Conservation (phyloP, 2,797 vertebrate species). For the Gallirallus australis region DNA sequence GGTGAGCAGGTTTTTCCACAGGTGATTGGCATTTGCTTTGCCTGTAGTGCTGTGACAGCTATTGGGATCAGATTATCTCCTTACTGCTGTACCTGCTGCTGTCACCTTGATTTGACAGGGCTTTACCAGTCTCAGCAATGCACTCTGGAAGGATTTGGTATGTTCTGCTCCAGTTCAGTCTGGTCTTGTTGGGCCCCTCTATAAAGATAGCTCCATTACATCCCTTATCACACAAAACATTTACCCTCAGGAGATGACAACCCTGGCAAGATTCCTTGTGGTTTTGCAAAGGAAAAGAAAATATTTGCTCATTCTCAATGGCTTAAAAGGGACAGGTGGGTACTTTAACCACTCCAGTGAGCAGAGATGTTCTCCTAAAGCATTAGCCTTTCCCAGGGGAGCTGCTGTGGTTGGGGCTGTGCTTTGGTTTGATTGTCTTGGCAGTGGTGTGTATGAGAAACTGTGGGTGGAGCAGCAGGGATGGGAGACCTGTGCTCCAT, state of each 20-base stretch:
- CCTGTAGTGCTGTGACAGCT: background rate
- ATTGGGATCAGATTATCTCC: background rate
- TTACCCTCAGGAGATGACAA: background rate
- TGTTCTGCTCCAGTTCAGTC: background rate
- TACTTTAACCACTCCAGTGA: background rate
- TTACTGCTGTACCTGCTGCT: background rate
- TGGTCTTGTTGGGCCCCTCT: background rate
- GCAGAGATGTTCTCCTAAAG: background rate
- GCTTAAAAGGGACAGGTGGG: background rate
- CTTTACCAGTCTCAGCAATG: background rate
- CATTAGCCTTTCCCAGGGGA: background rate
- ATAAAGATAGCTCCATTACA: background rate
- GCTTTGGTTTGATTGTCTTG: background rate
- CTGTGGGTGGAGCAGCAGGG: background rate
- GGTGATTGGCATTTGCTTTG: background rate
- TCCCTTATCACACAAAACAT: conserved; percentile 10
- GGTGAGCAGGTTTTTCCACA: background rate
- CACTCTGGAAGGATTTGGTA: background rate
- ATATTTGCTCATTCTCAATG: conserved; percentile 35
- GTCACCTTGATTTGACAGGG: background rate
- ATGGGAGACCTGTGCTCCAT: fast-evolving
- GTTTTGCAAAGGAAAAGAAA: conserved; percentile 53
- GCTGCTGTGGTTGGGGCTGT: background rate
- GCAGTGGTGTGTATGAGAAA: background rate
- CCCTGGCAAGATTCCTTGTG: conserved; percentile 41